A percentile compares a stretch with the other conserved stretches of the same genome.
Conservation (phyloP, 2,888 invertebrate species). For the Malacosoma neustria region DNA sequence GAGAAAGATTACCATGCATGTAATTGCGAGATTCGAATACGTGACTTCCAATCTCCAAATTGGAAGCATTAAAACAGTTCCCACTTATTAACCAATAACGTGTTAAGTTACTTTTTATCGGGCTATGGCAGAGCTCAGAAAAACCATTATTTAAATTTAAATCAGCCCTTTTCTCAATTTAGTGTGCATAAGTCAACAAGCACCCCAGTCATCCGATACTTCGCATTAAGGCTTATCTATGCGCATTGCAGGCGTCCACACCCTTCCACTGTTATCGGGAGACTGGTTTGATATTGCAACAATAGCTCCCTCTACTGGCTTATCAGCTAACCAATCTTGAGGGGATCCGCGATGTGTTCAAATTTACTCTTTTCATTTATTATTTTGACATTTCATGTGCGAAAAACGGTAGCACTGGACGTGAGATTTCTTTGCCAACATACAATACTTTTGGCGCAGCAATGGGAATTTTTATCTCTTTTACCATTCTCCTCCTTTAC, state of each 20-base stretch:
- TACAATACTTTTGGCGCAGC: no score
- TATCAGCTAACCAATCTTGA: conserved; percentile 57
- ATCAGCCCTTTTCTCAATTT: conserved; percentile 34
- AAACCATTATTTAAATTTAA: conserved; percentile 42
- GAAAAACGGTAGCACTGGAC: no score
- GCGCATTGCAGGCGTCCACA: conserved; percentile 49
- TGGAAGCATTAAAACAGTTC: no score
- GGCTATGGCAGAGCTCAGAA: no score
- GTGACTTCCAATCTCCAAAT: no score
- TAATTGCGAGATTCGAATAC: no score
- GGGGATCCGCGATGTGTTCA: conserved; percentile 30
- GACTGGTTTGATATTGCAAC: conserved; percentile 61
- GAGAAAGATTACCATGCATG: no score
- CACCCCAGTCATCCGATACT: conserved; percentile 35
- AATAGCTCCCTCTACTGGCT: conserved; percentile 42
- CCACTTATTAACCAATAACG: no score
- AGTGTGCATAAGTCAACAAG: conserved; percentile 48
- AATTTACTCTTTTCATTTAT: conserved; percentile 23
- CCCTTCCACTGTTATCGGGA: conserved; percentile 56
- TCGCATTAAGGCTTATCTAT: conserved; percentile 57
- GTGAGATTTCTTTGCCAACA: no score
- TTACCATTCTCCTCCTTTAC: no score
- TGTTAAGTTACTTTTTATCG: no score
- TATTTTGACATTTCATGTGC: conserved; percentile 1
- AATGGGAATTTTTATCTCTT: no score